phyloP scores from a whole-genome alignment of 2,888 invertebrate species.

The Habroteleia sp. region DNA sequence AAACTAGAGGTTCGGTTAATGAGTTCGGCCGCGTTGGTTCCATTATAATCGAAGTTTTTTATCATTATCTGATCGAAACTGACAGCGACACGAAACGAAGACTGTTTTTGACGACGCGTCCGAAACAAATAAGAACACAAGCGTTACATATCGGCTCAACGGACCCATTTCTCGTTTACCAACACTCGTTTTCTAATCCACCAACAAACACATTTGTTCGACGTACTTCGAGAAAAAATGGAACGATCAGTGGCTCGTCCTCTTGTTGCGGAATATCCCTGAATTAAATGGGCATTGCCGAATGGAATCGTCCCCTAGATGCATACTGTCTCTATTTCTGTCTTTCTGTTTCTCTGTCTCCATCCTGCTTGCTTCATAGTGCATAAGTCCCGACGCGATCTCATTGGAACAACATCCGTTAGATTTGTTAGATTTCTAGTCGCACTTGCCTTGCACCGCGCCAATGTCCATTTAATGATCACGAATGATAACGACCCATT shows the following conservation, averaged over 20 bases:
- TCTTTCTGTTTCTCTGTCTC: conserved; percentile 39
- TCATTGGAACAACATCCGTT: conserved; percentile 61
- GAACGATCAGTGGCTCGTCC: conserved; percentile 68
- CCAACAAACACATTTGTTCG: conserved; percentile 55
- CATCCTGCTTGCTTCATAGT: conserved; percentile 72
- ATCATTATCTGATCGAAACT: conserved; percentile 7
- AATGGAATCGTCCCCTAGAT: conserved; percentile 69
- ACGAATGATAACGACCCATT: conserved; percentile 72
- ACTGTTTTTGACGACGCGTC: not conserved
- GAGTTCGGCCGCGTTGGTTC: conserved; percentile 69
- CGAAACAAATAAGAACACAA: conserved; percentile 2
- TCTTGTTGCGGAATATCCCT: conserved; percentile 70
- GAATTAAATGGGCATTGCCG: conserved; percentile 80
- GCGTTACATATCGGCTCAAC: conserved; percentile 59
- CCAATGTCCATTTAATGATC: conserved; percentile 80
- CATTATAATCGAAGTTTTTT: conserved; percentile 60
- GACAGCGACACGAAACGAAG: conserved; percentile 6
- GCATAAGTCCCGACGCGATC: conserved; percentile 58
- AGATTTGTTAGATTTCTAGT: conserved; percentile 66
- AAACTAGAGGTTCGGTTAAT: conserved; percentile 66
- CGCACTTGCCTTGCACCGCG: conserved; percentile 75
- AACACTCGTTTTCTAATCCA: conserved; percentile 56
- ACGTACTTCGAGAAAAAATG: conserved; percentile 62
- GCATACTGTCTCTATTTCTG: conserved; percentile 23
- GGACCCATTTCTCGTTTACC: conserved; percentile 46